Evolutionary conservation across 2,797 vertebrate genomes (phyloP), one percentile per base, ranked within the genome.

Genomic region (Protonibea diacanthus): DNA sequence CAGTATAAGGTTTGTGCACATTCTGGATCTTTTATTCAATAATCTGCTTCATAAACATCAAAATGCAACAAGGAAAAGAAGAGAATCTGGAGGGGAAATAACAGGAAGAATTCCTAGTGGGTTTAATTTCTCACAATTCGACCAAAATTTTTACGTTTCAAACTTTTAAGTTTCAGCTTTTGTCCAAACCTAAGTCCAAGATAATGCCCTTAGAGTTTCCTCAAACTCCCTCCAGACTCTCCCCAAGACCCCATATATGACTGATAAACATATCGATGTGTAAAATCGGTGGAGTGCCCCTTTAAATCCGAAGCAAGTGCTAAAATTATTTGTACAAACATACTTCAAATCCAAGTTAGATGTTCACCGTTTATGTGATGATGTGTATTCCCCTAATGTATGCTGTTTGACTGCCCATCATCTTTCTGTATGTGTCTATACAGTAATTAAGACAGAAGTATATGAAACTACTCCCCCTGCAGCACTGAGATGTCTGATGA

Each of bases 401-500:
- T 62, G 58, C 18, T 42, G 33, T 57, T 61, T 65, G 27, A 40
- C 27, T 57, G 69, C 71, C 58, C 57, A 18, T 44, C 63, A 42
- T 14, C 55, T 52, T 29, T 49, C 51, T 18, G 15, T 45, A 44
- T 75, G 48, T n/a, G 21, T 77, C 68, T 76, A 40, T 67, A 38
- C 33, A 38, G 33, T 38, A 69, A 76, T 76, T 82, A 79, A 76
- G 23, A 77, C 65, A 68, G 62, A 56, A 45, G 51, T 27, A 7
- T 52, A 48, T 79, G 63, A 76, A 69, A 71, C 80, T 70, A 27
- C 67, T 61, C 66, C 63, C 63, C 45, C 40, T 27, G 51, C 78
- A 78, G 77, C 76, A 64, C 53, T 11, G 60, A 70, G 62, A 72
- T 87, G 67, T 71, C 73, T 80, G 71, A 82, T 62, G 63, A 71